Percentiles rank a stretch among this genome's conserved stretches.
phyloP scores from a whole-genome alignment of 92 coral and sea anemone species.

The Parazoanthus atlanticus region DNA sequence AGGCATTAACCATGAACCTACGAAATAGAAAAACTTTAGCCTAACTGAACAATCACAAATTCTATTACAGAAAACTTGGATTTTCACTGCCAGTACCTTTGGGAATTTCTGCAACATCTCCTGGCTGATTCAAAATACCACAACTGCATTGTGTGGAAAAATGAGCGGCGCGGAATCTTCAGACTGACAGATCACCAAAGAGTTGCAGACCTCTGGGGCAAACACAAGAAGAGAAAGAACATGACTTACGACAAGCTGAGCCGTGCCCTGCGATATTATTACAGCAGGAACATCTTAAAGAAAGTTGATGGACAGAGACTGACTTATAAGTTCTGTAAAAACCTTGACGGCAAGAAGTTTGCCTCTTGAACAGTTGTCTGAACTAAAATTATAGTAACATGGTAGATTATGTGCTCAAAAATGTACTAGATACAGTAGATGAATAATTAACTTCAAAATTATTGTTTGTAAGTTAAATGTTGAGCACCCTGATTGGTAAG shows the following conservation, averaged over 20 bases:
- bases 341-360: conserved; percentile 80
- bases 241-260: conserved; percentile 99
- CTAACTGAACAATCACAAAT: too few species aligned
- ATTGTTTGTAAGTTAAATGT: too few species aligned
- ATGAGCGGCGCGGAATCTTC: conserved; percentile 89
- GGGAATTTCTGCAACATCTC: conserved; percentile 94
- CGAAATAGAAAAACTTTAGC: too few species aligned
- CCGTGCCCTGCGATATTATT: conserved; percentile 94
- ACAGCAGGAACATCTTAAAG: conserved; percentile 87
- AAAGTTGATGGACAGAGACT: conserved; percentile 97
- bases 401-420: too few species aligned
- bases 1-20: too few species aligned
- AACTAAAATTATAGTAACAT: neutral
- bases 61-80: conserved; percentile 54
- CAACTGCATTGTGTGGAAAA: conserved; percentile 91
- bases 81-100: conserved; percentile 84
- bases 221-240: conserved; percentile 87
- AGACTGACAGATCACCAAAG: conserved; percentile 91
- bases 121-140: conserved; percentile 71
- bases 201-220: conserved; percentile 96
- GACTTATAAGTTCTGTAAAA: conserved; percentile 90
- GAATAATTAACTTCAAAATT: too few species aligned
- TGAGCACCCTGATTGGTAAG: too few species aligned
- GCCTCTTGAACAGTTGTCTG: conserved; percentile 45
- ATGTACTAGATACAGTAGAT: neutral